phyloP scores from a whole-genome alignment of 2,113 vertebrate genomes.

The Peucedramus taeniatus region DNA sequence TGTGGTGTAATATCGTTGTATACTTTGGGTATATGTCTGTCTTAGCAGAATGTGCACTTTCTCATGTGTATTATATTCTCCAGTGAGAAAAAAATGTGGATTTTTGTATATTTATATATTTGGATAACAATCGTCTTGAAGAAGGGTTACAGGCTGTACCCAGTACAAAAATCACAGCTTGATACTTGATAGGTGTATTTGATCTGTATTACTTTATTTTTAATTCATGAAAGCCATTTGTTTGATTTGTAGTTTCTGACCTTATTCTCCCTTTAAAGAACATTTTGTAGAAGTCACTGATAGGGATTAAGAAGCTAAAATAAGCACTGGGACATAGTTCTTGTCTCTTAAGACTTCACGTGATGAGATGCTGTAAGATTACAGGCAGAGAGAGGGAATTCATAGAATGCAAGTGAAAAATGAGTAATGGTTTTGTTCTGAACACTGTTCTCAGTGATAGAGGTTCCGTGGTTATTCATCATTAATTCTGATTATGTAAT shows the following conservation, averaged over 20 bases:
- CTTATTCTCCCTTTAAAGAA: slow-evolving; percentile 9
- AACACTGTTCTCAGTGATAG: background rate
- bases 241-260: slow-evolving; percentile 22
- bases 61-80: background rate
- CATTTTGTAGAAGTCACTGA: slow-evolving; percentile 17
- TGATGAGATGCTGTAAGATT: slow-evolving; percentile 25
- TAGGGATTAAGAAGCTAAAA: slow-evolving; percentile 33
- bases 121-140: background rate
- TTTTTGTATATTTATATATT: background rate
- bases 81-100: background rate
- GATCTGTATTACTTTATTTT: slow-evolving; percentile 14
- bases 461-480: background rate
- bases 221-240: slow-evolving; percentile 48
- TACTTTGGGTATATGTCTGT: background rate
- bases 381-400: background rate
- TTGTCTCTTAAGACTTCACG: slow-evolving; percentile 4
- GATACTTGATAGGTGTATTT: background rate
- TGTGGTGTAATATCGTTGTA: background rate
- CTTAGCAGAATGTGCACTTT: background rate
- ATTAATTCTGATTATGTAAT: background rate
- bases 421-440: slow-evolving; percentile 51
- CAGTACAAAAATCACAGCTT: background rate
- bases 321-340: slow-evolving; percentile 1
- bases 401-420: slow-evolving; percentile 3
- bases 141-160: background rate